Conservation (phyloP, 2,888 invertebrate genomes). For the Megaustenia siamemsis region DNA sequence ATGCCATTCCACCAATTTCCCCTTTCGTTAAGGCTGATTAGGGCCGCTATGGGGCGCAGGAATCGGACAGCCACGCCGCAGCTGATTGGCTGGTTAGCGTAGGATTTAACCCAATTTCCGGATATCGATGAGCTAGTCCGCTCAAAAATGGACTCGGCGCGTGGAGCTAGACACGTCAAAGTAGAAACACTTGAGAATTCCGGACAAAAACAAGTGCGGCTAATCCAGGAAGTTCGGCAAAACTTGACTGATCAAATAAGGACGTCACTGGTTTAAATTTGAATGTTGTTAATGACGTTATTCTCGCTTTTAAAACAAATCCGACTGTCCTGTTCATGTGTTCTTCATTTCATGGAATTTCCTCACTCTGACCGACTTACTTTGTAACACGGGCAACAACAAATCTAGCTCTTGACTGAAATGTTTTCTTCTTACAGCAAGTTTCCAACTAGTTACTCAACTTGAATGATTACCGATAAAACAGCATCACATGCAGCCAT, state of each 20-base stretch:
- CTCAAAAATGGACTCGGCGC: conserved; percentile 37
- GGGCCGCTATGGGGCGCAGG: conserved; percentile 41
- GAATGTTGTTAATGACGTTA: background rate
- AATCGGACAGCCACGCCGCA: conserved; percentile 14
- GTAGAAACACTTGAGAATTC: conserved; percentile 37
- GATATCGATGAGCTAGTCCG: conserved; percentile 46
- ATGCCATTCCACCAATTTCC: conserved; percentile 52
- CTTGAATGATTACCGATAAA: too few species aligned
- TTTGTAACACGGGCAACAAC: too few species aligned
- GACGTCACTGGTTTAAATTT: background rate
- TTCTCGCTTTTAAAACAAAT: background rate
- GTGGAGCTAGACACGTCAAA: conserved; percentile 4
- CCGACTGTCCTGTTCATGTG: too few species aligned
- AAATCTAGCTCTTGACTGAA: too few species aligned
- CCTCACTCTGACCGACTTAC: too few species aligned
- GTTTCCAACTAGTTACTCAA: too few species aligned
- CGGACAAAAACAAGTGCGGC: conserved; percentile 7
- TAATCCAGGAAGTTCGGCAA: conserved; percentile 23
- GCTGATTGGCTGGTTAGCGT: conserved; percentile 51
- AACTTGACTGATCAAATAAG: conserved; percentile 3
- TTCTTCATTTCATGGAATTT: too few species aligned
- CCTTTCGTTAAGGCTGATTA: conserved; percentile 51
- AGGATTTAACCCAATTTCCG: conserved; percentile 53
- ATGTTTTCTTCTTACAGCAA: too few species aligned
- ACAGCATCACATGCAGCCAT: too few species aligned